Evolutionary conservation across 1,140 invertebrate species (phyloP), one percentile per base, ranked within the genome.

Genomic region (Mya arenaria): DNA sequence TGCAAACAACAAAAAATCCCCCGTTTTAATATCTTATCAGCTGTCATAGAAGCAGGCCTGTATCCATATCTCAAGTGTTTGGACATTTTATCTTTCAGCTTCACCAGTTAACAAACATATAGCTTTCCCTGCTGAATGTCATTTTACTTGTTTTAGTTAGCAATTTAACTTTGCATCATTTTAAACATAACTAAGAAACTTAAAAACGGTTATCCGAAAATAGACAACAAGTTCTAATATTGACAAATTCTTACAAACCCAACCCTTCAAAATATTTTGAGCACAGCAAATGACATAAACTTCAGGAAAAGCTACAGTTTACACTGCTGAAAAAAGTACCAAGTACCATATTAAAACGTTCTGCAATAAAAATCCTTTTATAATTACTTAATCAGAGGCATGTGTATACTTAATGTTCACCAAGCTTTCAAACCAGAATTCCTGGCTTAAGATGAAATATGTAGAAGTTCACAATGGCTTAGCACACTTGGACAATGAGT

Each of bases 51-150:
- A 68, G 48, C 75, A 81, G 56, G 41, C 68, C 66, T 82, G 71
- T 55, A 30, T 73, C 79, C 58, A 52, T 41, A 52, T 82, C 37
- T 52, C 79, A 82, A 82, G 79, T 82, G 79, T 82, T 82, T 82
- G 19, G 19, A 78, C 39, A 78, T 66, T 66, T 68, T 63, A 68
- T 32, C 58, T 41, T 62, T 62, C 41, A 74, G 58, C 37, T 62
- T 52, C 19, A 52, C 66, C 75, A 78, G 75, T 58, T 62, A 41
- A 44, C 36, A 8, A 72, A 58, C 28, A 28, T 65, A 63, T 75
- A 60, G 41, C 56, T 75, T 75, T 41, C 58, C 63, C 73, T 44
- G 39, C 17, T 44, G 41, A 52, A 52, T 52, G 48, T 23, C 48
- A 52, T 52, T 52, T 52, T 52, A 23, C n/a, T n/a, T n/a, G n/a